Evolutionary conservation across 1,140 invertebrate genomes (phyloP), one percentile per base, ranked within the genome.

Genomic region (Drosophila micromelanica): DNA sequence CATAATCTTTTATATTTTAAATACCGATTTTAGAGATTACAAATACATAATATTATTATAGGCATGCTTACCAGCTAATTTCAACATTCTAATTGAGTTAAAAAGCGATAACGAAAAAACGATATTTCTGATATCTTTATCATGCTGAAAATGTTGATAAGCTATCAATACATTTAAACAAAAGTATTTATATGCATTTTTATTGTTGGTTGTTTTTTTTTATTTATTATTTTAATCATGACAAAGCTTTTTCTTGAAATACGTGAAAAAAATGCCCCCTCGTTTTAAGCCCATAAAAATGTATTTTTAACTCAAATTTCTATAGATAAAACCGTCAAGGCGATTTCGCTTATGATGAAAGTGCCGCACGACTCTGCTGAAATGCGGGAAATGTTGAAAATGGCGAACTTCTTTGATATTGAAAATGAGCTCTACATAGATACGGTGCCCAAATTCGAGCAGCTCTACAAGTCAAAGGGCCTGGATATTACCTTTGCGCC

Each of bases 291-390:
- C 17, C 1, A 17, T 6, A 27, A 27, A 27, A 45, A 15, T n/a
- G 20, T 9, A 17, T 17, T n/a, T 48, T 27, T 48, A 27, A 48
- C 12, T 1, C 35, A 35, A 9, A 55, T 12, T 7, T 17, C 27
- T 20, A 6, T 45, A 85, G 89, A 91, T 32, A 77, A 82, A 7
- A 64, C 32, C 20, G 63, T 27, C 5, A 82, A 91, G 30, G 27
- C 32, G 12, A 52, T 80, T 20, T 76, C 70, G 1, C 80, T 68
- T 15, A 91, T 91, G 89, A 61, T 91, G 73, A 91, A 91, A 63
- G 76, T 91, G 2, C 55, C 89, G 0, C 90, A 91, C 12, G 71
- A 90, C 7, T 48, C 20, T 0, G 48, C 68, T 0, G 35, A 80
- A 68, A 91, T 91, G 90, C 12, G 80, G 15, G 54, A 86, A 48